Conservation (phyloP, 2,797 vertebrate genomes). For the Artibeus jamaicensis region DNA sequence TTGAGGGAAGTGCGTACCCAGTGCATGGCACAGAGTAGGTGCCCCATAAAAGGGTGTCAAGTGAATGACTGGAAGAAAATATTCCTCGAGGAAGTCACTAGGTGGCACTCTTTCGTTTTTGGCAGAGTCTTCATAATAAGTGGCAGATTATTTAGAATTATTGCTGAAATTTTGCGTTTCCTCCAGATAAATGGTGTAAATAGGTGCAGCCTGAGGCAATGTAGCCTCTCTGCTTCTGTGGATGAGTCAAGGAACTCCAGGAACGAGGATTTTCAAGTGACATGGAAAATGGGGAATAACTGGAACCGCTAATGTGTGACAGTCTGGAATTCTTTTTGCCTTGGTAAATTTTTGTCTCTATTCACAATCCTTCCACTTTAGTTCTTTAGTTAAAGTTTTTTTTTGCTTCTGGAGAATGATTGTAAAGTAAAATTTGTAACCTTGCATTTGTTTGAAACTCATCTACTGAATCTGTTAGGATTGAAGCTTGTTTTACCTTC, state of each 20-base stretch:
- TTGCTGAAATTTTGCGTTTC: slow-evolving; percentile 20
- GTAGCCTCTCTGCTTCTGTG: not conserved
- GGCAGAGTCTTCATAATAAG: not conserved
- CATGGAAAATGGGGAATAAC: not conserved
- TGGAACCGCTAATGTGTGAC: not conserved
- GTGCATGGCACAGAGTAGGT: not conserved
- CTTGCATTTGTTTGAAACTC: not conserved
- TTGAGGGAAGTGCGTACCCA: not conserved
- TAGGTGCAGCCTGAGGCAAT: not conserved
- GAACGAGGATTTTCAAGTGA: not conserved
- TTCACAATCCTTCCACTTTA: not conserved
- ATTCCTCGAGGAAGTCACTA: slow-evolving; percentile 55
- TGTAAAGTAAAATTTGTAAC: not conserved
- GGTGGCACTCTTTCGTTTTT: slow-evolving; percentile 69
- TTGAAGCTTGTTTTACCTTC: slow-evolving; percentile 30
- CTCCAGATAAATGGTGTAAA: not conserved
- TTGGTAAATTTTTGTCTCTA: not conserved
- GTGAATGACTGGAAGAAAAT: not conserved
- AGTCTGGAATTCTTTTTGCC: not conserved
- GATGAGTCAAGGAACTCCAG: not conserved
- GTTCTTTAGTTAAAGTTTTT: not conserved
- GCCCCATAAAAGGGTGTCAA: not conserved
- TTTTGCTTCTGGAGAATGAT: not conserved
- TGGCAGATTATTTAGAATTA: slow-evolving; percentile 21
- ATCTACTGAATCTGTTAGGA: not conserved